These are phyloP conservation scores for Colaptes auratus DNA, from an alignment of 2,113 vertebrate genomes.

Conservation along the genomic window DNA sequence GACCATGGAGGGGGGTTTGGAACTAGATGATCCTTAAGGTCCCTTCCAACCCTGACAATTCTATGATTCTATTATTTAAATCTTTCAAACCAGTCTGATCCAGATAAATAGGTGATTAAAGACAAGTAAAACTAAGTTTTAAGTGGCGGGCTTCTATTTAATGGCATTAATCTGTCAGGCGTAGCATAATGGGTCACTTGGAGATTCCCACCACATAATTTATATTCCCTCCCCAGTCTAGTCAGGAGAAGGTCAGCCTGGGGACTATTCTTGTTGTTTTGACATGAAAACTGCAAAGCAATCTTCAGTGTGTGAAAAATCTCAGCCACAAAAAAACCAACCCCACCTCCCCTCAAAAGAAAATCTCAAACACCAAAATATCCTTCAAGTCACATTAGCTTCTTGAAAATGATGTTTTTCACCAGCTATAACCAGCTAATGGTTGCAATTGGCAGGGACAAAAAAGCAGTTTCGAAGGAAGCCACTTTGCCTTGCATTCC, in stretches of 20 bases:
- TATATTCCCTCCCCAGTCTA: neutral
- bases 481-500: neutral
- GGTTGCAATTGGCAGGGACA: neutral
- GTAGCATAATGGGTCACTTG: neutral
- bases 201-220: neutral
- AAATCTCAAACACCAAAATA: neutral
- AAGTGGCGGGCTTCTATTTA: neutral
- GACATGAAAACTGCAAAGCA: neutral
- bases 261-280: neutral
- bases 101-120: neutral
- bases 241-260: neutral
- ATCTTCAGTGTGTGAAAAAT: neutral
- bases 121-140: neutral
- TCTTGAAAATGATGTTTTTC: neutral
- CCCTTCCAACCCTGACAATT: no score
- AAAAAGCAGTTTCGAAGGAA: neutral
- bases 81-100: neutral
- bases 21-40: no score
- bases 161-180: neutral
- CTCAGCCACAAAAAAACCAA: neutral
- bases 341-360: fast-evolving
- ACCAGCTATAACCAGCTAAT: neutral
- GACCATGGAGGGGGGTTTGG: no score
- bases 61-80: neutral
- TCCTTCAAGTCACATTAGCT: neutral